Base-by-base conservation (phyloP, 2,797 vertebrate species). In the Pitangus sulphuratus region DNA sequence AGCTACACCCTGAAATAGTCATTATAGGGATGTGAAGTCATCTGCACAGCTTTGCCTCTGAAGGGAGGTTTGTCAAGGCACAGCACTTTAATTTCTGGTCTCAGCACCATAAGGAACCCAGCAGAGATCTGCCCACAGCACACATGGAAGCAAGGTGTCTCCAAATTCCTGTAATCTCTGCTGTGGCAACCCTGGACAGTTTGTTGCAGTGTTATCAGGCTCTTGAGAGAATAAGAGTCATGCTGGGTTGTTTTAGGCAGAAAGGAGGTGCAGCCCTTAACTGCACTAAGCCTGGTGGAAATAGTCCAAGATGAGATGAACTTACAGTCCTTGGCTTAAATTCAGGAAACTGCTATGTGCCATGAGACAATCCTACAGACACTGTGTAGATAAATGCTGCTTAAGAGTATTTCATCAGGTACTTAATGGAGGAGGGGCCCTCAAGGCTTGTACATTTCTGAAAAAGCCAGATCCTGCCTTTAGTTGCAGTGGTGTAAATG, bases 1-100 rank as follows among this genome's bases (percentile, higher is more conserved):
- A 94, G 77, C 66, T 93, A 75, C 82, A 39, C 87, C 87, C 89
- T 93, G 85, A 82, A 95, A 81, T 30, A 93, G 61, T 93, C 61
- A 37, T 86, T 56, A 30, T 6, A 86, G 76, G 72, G 83, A 72
- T 5, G 0, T 90, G 87, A 93, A 86, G 79, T 89, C 82, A 91
- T 91, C 72, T 65, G 62, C 1, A 2, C 79, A 85, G 69, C 84
- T 89, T 92, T 75, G 69, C 65, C 82, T 84, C 84, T 54, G 50
- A 91, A 70, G 80, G 66, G 74, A 94, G 82, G 83, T 88, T 92
- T 89, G 31, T 85, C 31, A 61, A 68, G 82, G 17, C 33, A 30
- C 7, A 71, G 5, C 37, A 18, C 28, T 92, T 84, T 8, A 39
- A 79, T 88, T 95, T 88, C 58, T 78, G 54, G 11, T 56, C 54